Base-by-base conservation (phyloP, 2,113 vertebrate genomes). In the Oplegnathus fasciatus region DNA sequence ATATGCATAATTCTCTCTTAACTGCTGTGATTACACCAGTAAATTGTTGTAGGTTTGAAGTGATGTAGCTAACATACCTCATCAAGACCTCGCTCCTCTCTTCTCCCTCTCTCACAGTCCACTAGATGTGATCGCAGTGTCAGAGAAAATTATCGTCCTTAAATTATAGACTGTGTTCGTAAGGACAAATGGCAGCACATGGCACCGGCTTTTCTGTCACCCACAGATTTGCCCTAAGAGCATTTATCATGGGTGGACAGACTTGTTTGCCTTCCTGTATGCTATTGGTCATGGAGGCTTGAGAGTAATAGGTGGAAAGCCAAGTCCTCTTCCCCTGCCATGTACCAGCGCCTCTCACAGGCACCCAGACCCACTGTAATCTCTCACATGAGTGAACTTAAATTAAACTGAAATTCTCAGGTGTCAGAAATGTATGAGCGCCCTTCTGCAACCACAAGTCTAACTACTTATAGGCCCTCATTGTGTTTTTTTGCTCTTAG, bases 271-370 rank as follows among this genome's bases (percentile, higher is more conserved):
- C 70, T 79, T 71, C 32, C 67, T 88, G 85, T 90, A 54, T 84
- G 74, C 84, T 87, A 64, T 88, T 89, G 89, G 92, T 92, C 88
- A 93, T 81, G 77, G 82, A 74, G 78, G 89, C 76, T 93, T 89
- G 82, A 86, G 84, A 80, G 86, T 87, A 85, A 89, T 77, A 79
- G 88, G 85, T 89, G 84, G 88, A 86, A 91, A 92, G 86, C 84
- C 87, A 73, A 88, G 85, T 85, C 85, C 75, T 78, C 75, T 66
- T 82, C 80, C 62, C 52, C 86, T 58, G 84, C 79, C 80, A 61
- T 87, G 85, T 89, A 84, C 80, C 80, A 68, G 82, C 50, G 46
- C 78, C 77, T 89, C 90, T 85, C 80, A 69, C 58, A 73, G 80
- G 75, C 78, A 68, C 69, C 32, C 37, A 71, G 68, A 85, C 80